Conservation (phyloP, 92 coral and sea anemone genomes). For the Palythoa grandiflora region DNA sequence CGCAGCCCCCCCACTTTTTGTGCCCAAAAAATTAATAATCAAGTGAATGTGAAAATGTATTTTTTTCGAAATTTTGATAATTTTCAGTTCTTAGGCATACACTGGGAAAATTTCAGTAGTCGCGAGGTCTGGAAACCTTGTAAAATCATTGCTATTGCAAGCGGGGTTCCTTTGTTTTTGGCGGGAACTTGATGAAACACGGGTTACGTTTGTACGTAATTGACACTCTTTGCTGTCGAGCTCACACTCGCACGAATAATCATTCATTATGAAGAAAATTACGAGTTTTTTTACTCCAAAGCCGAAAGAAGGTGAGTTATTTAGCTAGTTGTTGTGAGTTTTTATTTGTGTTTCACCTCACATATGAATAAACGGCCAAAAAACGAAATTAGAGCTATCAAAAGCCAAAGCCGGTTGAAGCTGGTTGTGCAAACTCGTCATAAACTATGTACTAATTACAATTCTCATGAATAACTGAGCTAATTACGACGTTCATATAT, state of each 20-base stretch:
- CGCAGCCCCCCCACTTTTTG: background rate
- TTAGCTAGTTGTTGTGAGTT: background rate
- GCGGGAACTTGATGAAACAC: constrained; percentile 1
- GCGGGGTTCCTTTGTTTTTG: too few relatives aligned
- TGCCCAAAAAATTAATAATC: constrained; percentile 6
- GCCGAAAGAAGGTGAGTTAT: background rate
- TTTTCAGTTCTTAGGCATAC: constrained; percentile 8
- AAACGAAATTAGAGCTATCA: too few relatives aligned
- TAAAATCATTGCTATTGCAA: too few relatives aligned
- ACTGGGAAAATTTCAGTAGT: constrained; percentile 14
- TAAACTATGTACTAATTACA: too few relatives aligned
- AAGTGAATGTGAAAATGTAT: background rate
- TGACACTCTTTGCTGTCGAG: constrained; percentile 1
- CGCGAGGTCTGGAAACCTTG: background rate
- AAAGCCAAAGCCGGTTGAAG: too few relatives aligned
- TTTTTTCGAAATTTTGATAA: background rate
- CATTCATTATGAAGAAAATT: constrained; percentile 23
- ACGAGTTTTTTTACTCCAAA: constrained; percentile 3
- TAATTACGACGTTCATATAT: too few relatives aligned
- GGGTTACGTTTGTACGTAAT: background rate
- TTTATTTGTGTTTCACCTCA: background rate
- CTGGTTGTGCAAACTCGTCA: too few relatives aligned
- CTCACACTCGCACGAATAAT: constrained; percentile 22
- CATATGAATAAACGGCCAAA: too few relatives aligned
- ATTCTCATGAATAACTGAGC: too few relatives aligned